Percentiles rank a stretch among this genome's conserved stretches.
Conservation (phyloP, 2,797 vertebrate genomes). For the Lerista edwardsae region DNA sequence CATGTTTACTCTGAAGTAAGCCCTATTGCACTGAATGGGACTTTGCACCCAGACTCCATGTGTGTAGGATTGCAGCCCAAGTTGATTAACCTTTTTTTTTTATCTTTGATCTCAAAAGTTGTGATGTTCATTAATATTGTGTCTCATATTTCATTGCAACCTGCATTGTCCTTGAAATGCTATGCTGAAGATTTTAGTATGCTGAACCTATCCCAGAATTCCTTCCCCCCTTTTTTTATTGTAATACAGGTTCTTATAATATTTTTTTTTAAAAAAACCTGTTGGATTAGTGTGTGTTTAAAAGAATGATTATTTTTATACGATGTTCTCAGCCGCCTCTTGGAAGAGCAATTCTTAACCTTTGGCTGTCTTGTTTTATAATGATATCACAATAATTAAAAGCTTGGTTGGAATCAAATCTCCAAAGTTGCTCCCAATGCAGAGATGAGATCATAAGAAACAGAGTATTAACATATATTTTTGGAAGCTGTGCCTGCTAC, state of each 20-base stretch:
- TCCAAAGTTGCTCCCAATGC: background rate
- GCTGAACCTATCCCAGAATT: background rate
- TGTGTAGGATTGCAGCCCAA: no score
- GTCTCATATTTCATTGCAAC: background rate
- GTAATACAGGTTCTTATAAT: background rate
- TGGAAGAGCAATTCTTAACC: background rate
- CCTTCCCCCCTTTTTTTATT: background rate
- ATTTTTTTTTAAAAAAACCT: background rate
- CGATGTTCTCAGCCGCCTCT: background rate
- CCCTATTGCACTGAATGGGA: no score
- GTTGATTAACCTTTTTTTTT: no score
- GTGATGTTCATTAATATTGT: background rate
- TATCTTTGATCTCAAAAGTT: constrained; percentile 5
- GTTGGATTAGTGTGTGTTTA: background rate
- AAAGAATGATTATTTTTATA: background rate
- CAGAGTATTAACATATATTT: background rate
- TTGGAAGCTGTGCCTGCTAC: background rate
- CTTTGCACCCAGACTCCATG: background rate
- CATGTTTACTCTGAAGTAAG: no score
- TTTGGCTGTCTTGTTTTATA: background rate
- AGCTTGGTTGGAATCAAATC: background rate
- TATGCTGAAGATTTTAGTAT: background rate
- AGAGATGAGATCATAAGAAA: background rate
- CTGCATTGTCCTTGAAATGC: constrained; percentile 7
- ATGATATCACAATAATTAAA: background rate